Evolutionary conservation across 2,888 invertebrate species (phyloP).

Genomic region (Spilarctia lutea): DNA sequence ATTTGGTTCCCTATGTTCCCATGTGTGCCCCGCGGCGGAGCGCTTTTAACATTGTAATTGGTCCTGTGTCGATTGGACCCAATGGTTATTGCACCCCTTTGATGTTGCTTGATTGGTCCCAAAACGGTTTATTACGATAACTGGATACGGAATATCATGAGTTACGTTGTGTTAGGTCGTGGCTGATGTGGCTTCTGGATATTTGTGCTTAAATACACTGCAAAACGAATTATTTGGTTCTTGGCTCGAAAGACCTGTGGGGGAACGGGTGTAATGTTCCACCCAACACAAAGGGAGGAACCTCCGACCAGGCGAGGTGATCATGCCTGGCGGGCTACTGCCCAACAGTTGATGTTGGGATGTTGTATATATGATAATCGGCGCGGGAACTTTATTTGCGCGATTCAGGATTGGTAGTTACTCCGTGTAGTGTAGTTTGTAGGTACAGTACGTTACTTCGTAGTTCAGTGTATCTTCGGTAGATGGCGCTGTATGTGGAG

Average conservation of each 20-base stretch:
- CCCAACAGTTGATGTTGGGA: too few relatives aligned
- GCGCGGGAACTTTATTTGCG: too few relatives aligned
- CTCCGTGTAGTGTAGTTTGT: too few relatives aligned
- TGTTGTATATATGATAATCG: too few relatives aligned
- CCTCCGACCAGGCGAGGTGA: too few relatives aligned
- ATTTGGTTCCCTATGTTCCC: conserved; percentile 75
- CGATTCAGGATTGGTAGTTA: too few relatives aligned
- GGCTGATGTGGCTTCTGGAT: conserved; percentile 37
- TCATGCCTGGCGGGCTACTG: too few relatives aligned
- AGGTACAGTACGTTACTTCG: too few relatives aligned
- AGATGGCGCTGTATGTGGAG: too few relatives aligned
- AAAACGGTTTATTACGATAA: conserved; percentile 58
- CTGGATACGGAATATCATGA: conserved; percentile 45
- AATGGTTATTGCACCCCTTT: conserved; percentile 71
- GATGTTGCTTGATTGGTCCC: conserved; percentile 78
- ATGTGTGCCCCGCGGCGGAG: conserved; percentile 74
- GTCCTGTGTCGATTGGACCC: conserved; percentile 73
- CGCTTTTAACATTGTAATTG: conserved; percentile 82
- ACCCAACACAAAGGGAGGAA: too few relatives aligned
- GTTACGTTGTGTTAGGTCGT: conserved; percentile 60
- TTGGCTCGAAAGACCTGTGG: not conserved
- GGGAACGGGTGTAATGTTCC: too few relatives aligned
- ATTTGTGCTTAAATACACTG: conserved; percentile 23
- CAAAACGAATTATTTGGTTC: not conserved
- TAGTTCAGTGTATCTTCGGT: too few relatives aligned